A percentile compares a stretch with the other conserved stretches of the same genome.
Conservation (phyloP, 2,113 vertebrate species). For the Tylochromis polylepis region DNA sequence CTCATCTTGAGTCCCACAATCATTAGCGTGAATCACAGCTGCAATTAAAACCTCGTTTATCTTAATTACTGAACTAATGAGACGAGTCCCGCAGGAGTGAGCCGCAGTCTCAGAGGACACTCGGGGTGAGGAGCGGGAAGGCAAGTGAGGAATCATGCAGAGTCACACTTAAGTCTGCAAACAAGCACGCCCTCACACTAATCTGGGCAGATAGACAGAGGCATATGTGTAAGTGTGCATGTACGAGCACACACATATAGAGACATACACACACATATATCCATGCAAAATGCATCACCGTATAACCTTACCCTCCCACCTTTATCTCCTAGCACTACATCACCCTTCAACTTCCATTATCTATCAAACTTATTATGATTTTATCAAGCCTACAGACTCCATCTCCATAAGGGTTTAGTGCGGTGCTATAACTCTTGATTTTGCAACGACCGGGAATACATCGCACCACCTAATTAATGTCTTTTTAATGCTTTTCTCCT, state of each 20-base stretch:
- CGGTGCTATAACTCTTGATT: slow-evolving; percentile 66
- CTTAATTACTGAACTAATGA: slow-evolving; percentile 82
- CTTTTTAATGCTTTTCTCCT: slow-evolving; percentile 73
- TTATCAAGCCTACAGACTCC: slow-evolving; percentile 63
- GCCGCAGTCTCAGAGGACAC: slow-evolving; percentile 62
- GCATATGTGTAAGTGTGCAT: not conserved
- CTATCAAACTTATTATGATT: slow-evolving; percentile 68
- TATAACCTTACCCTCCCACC: slow-evolving; percentile 35
- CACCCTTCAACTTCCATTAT: slow-evolving; percentile 69
- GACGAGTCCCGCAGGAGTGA: slow-evolving; percentile 71
- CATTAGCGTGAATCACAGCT: slow-evolving; percentile 74
- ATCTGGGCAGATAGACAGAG: slow-evolving; percentile 18
- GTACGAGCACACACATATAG: not conserved
- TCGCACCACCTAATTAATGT: slow-evolving; percentile 68
- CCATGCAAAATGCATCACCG: not conserved
- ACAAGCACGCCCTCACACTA: slow-evolving; percentile 27
- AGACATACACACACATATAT: not conserved
- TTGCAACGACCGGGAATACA: slow-evolving; percentile 60
- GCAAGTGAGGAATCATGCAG: slow-evolving; percentile 1
- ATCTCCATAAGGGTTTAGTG: slow-evolving; percentile 56
- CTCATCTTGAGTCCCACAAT: slow-evolving; percentile 67
- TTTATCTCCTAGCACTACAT: slow-evolving; percentile 40
- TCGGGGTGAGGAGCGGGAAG: slow-evolving; percentile 26
- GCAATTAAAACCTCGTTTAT: slow-evolving; percentile 81
- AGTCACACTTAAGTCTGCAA: slow-evolving; percentile 43